These are phyloP conservation scores for Mormyrus hasselquistii DNA, from an alignment of 2,797 vertebrate genomes.

Conservation along the genomic window DNA sequence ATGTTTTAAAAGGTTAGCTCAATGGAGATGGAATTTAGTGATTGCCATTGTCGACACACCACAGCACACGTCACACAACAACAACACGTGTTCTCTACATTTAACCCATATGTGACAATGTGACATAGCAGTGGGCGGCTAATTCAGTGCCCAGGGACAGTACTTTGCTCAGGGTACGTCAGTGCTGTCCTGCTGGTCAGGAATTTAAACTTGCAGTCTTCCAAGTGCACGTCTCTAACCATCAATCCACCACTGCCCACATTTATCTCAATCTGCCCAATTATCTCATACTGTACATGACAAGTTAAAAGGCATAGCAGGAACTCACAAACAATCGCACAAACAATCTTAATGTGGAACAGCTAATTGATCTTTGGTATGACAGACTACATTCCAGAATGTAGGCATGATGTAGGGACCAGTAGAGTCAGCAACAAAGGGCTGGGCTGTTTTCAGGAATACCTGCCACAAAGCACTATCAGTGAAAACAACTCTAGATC, in stretches of 20 bases:
- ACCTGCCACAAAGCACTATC: background rate
- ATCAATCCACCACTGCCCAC: too few relatives aligned
- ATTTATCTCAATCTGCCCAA: too few relatives aligned
- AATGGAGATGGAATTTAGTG: background rate
- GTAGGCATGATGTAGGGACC: background rate
- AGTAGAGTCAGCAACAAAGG: background rate
- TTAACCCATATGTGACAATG: too few relatives aligned
- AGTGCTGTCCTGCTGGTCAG: too few relatives aligned
- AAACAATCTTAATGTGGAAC: background rate
- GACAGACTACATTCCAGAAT: background rate
- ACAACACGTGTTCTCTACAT: too few relatives aligned
- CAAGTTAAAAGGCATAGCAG: background rate
- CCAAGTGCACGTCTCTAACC: too few relatives aligned
- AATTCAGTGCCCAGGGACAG: too few relatives aligned
- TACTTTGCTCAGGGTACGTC: too few relatives aligned
- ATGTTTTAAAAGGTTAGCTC: background rate
- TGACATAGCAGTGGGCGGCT: too few relatives aligned
- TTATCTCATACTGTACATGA: background rate
- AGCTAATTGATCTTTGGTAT: background rate
- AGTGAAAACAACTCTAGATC: background rate
- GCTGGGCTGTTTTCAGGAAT: background rate
- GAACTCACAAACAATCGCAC: background rate
- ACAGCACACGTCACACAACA: too few relatives aligned
- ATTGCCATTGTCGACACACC: too few relatives aligned
- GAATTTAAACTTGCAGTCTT: too few relatives aligned